phyloP scores from a whole-genome alignment of 2,888 invertebrate genomes.

The Temnothorax unifasciatus region DNA sequence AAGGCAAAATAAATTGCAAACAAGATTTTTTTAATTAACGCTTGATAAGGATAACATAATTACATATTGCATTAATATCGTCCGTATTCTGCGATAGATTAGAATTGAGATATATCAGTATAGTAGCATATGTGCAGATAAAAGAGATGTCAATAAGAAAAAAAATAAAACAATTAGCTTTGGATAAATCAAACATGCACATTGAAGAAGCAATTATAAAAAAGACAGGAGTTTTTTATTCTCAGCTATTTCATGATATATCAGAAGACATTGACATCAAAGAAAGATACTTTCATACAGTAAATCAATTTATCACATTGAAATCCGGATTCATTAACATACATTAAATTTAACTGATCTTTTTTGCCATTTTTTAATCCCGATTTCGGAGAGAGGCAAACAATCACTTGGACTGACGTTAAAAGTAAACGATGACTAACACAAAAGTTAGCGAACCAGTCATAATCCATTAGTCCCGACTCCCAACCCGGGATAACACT shows the following conservation, averaged over 20 bases:
- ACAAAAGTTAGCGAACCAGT: neutral
- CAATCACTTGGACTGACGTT: neutral
- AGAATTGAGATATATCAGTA: no score
- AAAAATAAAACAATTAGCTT: no score
- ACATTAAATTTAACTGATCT: neutral
- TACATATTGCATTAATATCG: no score
- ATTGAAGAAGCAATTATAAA: no score
- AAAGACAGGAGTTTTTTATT: no score
- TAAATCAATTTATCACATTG: neutral
- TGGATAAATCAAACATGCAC: no score
- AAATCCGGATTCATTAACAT: neutral
- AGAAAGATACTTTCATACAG: neutral
- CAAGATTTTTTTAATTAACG: neutral
- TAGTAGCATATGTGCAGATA: no score
- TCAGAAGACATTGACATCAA: neutral
- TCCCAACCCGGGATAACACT: neutral
- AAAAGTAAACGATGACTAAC: neutral
- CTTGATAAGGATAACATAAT: no score
- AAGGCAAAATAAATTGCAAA: neutral
- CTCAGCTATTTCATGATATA: no score
- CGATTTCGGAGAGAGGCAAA: neutral
- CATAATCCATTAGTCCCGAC: neutral
- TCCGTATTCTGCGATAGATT: no score
- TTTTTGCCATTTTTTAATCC: neutral
- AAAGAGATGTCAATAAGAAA: no score